Conservation (phyloP, 2,113 vertebrate species). For the Saguinus midas region DNA sequence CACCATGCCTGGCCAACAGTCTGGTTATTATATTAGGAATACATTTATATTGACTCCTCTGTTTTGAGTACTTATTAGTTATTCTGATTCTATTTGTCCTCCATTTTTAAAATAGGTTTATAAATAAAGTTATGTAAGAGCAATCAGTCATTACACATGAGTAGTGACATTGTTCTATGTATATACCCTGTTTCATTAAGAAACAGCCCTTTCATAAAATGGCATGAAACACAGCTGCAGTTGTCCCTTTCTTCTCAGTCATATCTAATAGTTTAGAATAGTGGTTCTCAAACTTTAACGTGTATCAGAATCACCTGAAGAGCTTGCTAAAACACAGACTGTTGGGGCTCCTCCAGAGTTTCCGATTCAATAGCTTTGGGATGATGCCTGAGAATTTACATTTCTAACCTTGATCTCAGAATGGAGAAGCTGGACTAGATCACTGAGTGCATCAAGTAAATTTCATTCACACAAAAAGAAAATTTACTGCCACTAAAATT, state of each 20-base stretch:
- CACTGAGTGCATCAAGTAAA: not conserved
- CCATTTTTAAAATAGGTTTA: not conserved
- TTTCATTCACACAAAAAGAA: not conserved
- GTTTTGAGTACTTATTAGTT: not conserved
- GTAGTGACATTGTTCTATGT: not conserved
- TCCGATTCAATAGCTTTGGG: not conserved
- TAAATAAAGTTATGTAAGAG: not conserved
- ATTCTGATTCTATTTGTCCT: not conserved
- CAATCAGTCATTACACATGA: not conserved
- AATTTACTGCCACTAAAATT: not conserved
- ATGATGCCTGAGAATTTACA: not conserved
- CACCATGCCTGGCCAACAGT: fast-evolving
- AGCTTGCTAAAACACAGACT: not conserved
- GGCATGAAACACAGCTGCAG: not conserved
- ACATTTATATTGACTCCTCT: not conserved
- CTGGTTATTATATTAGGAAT: not conserved
- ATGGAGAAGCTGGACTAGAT: not conserved
- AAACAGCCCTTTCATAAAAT: not conserved
- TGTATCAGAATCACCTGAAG: not conserved
- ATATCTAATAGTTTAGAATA: conserved; percentile 11
- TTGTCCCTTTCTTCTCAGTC: not conserved
- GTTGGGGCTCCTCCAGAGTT: not conserved
- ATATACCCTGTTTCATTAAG: not conserved
- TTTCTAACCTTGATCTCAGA: not conserved
- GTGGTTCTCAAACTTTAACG: not conserved